Percentiles rank a stretch among this genome's conserved stretches.
These are phyloP conservation scores for Spongia lamella DNA, from an alignment of 37 sponge, comb jelly and placozoan genomes.

Conservation along the genomic window DNA sequence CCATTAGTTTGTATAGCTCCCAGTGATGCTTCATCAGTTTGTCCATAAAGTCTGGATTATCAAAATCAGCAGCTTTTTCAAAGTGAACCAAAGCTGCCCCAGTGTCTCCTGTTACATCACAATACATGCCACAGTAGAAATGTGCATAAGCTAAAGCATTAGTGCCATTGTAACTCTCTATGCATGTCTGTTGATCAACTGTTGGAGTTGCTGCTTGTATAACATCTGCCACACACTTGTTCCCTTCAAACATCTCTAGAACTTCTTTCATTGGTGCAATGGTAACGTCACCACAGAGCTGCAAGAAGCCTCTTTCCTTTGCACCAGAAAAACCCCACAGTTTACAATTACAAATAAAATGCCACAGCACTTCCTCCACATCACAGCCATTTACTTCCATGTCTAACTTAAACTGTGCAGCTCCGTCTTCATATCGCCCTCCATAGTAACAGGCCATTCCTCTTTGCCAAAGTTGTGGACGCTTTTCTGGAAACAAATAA, in stretches of 20 bases:
- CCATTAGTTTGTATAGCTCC: not conserved
- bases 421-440: constrained; percentile 39
- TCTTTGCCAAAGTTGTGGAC: constrained; percentile 52
- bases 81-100: constrained; percentile 28
- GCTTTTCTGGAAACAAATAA: constrained; percentile 6
- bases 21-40: constrained; percentile 53
- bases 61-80: constrained; percentile 23
- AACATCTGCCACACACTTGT: constrained; percentile 22
- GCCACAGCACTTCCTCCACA: constrained; percentile 61
- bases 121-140: constrained; percentile 56
- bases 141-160: constrained; percentile 66
- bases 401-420: constrained; percentile 45
- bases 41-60: constrained; percentile 63
- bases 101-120: constrained; percentile 17
- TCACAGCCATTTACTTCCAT: constrained; percentile 50
- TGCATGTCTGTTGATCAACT: not conserved
- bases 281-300: not conserved
- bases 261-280: constrained; percentile 45
- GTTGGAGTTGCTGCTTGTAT: constrained; percentile 9
- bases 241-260: constrained; percentile 36
- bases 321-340: constrained; percentile 30
- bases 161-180: constrained; percentile 49
- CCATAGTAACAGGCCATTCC: constrained; percentile 47
- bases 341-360: constrained; percentile 44
- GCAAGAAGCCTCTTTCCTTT: constrained; percentile 28